A percentile compares a stretch with the other conserved stretches of the same genome.
Evolutionary conservation across 1,140 invertebrate genomes (phyloP).

Genomic region (Drosophila yakuba): DNA sequence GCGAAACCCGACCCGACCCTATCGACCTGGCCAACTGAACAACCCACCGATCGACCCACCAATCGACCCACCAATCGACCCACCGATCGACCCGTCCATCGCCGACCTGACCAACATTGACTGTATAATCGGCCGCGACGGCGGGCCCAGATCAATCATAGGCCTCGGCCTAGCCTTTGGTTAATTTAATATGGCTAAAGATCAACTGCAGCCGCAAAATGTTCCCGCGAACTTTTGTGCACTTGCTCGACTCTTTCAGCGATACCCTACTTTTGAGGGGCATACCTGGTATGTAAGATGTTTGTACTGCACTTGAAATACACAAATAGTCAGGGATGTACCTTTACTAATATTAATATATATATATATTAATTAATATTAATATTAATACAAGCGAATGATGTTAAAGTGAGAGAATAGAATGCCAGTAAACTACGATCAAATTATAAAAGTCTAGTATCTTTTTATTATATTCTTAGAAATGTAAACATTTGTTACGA

Average conservation of each 20-base stretch:
- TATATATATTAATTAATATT: too few species aligned
- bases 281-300: neutral
- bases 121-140: constrained; percentile 69
- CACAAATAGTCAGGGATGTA: too few species aligned
- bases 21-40: constrained; percentile 42
- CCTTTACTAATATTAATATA: too few species aligned
- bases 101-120: constrained; percentile 69
- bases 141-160: constrained; percentile 76
- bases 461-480: too few species aligned
- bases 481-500: too few species aligned
- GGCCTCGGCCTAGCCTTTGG: constrained; percentile 64
- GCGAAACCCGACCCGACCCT: constrained; percentile 58
- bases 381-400: too few species aligned
- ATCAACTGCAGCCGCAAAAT: constrained; percentile 74
- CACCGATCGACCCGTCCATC: neutral
- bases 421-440: too few species aligned
- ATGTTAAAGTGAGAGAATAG: too few species aligned
- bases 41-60: constrained; percentile 23
- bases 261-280: constrained; percentile 6
- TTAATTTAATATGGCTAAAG: constrained; percentile 83
- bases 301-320: neutral
- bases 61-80: constrained; percentile 12
- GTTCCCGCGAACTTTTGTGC: constrained; percentile 78
- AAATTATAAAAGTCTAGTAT: too few species aligned
- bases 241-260: constrained; percentile 57